phyloP scores from a whole-genome alignment of 2,888 invertebrate genomes.

The Aplocera efformata region DNA sequence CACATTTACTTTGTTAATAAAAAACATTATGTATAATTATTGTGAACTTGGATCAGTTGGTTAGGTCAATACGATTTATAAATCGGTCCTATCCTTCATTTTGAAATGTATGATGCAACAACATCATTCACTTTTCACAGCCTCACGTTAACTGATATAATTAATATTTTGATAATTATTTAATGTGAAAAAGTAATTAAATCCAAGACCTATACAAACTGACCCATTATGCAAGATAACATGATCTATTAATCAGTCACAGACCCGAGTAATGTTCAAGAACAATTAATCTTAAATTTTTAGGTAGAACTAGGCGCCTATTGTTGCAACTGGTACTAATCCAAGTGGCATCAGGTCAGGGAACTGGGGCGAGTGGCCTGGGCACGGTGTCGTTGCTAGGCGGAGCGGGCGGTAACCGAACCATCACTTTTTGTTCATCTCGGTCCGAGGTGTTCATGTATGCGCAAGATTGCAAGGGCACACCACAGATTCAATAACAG shows the following conservation, averaged over 20 bases:
- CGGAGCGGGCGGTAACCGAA: conserved; percentile 10
- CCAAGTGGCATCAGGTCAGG: conserved; percentile 28
- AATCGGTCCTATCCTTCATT: no score
- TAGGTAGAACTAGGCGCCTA: background rate
- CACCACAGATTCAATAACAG: conserved; percentile 13
- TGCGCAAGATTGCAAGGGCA: conserved; percentile 33
- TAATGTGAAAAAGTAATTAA: background rate
- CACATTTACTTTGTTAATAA: no score
- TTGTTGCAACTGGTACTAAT: conserved; percentile 21
- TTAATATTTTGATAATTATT: background rate
- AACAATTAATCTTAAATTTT: conserved; percentile 11
- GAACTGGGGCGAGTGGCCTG: conserved; percentile 26
- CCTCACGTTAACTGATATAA: background rate
- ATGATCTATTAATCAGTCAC: conserved; percentile 28
- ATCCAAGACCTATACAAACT: conserved; percentile 4
- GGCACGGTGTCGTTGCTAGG: conserved; percentile 20
- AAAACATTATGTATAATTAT: no score
- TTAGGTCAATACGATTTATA: no score
- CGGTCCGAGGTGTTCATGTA: conserved; percentile 42
- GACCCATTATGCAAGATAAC: conserved; percentile 7
- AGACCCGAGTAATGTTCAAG: conserved; percentile 32
- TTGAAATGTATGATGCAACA: conserved; percentile 32
- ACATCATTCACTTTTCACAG: conserved; percentile 27
- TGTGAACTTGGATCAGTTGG: no score
- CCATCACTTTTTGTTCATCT: conserved; percentile 37